Evolutionary conservation across 2,888 invertebrate species (phyloP).

Genomic region (Drosophila greeni): DNA sequence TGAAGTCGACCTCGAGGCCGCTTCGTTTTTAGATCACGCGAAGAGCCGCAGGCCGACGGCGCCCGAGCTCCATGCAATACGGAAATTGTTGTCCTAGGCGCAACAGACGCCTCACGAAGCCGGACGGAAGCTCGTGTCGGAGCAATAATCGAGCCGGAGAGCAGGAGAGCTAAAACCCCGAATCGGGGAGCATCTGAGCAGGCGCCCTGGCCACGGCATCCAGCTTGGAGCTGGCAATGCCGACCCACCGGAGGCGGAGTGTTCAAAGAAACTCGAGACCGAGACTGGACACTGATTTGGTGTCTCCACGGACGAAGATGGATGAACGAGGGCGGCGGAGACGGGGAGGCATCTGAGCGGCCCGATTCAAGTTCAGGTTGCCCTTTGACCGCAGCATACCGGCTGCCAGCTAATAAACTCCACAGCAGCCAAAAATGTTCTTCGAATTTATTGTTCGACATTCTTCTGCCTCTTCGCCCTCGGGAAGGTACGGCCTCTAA

Average conservation of each 20-base stretch:
- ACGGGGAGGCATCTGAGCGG: background rate
- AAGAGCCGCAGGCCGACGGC: slow-evolving; percentile 28
- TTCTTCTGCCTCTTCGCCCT: slow-evolving; percentile 46
- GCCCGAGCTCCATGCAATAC: slow-evolving; percentile 59
- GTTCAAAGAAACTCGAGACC: slow-evolving; percentile 40
- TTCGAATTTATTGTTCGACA: slow-evolving; percentile 68
- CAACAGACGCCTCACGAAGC: slow-evolving; percentile 55
- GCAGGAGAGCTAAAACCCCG: slow-evolving; percentile 9
- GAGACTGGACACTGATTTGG: slow-evolving; percentile 62
- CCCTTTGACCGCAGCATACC: slow-evolving; percentile 67
- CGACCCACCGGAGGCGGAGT: slow-evolving; percentile 9
- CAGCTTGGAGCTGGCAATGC: slow-evolving; percentile 60
- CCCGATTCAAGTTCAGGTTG: slow-evolving; percentile 42
- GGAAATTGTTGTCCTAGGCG: slow-evolving; percentile 77
- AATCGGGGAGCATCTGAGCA: slow-evolving; percentile 43
- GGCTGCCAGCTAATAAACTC: slow-evolving; percentile 70
- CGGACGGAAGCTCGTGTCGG: slow-evolving; percentile 42
- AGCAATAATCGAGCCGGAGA: slow-evolving; percentile 25
- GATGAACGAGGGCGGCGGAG: slow-evolving; percentile 42
- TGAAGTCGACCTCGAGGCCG: slow-evolving; percentile 51
- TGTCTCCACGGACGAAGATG: slow-evolving; percentile 66
- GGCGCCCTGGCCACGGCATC: slow-evolving; percentile 40
- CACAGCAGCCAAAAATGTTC: slow-evolving; percentile 57
- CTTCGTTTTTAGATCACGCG: slow-evolving; percentile 66
- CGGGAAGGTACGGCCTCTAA: slow-evolving; percentile 1